phyloP scores from a whole-genome alignment of 2,797 vertebrate genomes.

The Hemibagrus guttatus region DNA sequence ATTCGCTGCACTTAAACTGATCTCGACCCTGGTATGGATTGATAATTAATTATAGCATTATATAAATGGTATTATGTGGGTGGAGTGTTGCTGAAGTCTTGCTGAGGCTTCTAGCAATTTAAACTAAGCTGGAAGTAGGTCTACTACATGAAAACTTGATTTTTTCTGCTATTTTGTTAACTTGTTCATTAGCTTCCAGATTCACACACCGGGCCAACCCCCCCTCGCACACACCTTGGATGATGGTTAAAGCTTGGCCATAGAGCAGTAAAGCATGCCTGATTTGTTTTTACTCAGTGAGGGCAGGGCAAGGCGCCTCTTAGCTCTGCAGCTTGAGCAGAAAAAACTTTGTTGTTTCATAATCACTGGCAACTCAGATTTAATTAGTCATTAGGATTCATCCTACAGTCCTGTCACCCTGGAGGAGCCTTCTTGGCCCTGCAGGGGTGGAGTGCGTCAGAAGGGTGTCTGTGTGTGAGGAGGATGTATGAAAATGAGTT shows the following conservation, averaged over 20 bases:
- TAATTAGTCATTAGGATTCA: conserved; percentile 84
- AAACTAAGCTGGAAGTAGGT: conserved; percentile 9
- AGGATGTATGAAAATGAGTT: conserved; percentile 11
- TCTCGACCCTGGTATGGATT: conserved; percentile 18
- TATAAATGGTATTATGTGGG: conserved; percentile 40
- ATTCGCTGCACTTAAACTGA: conserved; percentile 29
- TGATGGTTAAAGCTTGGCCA: conserved; percentile 56
- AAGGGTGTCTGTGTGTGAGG: conserved; percentile 27
- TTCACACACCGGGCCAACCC: conserved; percentile 44
- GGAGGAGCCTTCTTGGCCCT: conserved; percentile 66
- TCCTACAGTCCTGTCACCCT: conserved; percentile 72
- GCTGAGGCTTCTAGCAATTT: conserved; percentile 19
- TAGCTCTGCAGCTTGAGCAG: conserved; percentile 63
- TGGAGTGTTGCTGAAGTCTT: conserved; percentile 33
- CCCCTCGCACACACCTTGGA: conserved; percentile 60
- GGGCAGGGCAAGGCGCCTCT: conserved; percentile 59
- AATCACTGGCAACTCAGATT: conserved; percentile 77
- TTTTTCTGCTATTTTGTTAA: not conserved
- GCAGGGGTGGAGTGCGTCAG: conserved; percentile 44
- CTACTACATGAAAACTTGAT: not conserved
- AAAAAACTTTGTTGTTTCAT: conserved; percentile 73
- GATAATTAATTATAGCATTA: conserved; percentile 38
- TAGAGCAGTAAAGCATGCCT: conserved; percentile 72
- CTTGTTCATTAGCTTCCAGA: not conserved
- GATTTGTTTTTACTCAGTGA: conserved; percentile 63